Conservation (phyloP, 2,113 vertebrate species). For the Chionomys nivalis region DNA sequence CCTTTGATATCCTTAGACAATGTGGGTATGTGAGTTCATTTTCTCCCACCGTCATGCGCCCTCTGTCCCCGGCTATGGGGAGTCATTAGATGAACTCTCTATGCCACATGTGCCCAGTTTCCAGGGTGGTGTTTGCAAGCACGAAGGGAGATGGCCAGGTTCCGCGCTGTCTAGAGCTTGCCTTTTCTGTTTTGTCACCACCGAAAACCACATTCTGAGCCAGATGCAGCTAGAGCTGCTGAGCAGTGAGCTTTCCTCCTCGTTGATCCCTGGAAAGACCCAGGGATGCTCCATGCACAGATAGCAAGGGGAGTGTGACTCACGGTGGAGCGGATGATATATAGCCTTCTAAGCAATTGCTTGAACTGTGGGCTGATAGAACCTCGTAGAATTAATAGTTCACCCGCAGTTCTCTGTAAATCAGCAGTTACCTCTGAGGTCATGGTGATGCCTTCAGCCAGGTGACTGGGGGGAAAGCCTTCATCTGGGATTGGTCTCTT, state of each 20-base stretch:
- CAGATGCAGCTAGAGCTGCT: background rate
- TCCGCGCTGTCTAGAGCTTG: background rate
- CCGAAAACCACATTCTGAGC: background rate
- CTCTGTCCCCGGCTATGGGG: background rate
- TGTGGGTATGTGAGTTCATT: background rate
- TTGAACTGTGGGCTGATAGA: background rate
- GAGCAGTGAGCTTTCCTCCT: background rate
- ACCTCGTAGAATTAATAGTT: background rate
- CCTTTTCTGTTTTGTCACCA: slow-evolving; percentile 7
- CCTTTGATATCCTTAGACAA: background rate
- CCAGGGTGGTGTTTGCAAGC: background rate
- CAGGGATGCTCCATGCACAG: background rate
- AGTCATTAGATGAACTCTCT: background rate
- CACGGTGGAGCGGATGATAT: accelerated
- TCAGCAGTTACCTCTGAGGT: background rate
- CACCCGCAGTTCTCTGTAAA: background rate
- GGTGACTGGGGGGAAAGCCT: background rate
- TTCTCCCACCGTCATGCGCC: background rate
- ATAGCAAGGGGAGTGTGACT: background rate
- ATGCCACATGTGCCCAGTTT: background rate
- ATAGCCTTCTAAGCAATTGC: background rate
- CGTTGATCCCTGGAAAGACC: background rate
- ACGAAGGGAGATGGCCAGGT: background rate
- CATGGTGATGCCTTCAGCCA: background rate
- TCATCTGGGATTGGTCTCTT: background rate